These are phyloP conservation scores for Bufotes viridis DNA, from an alignment of 2,797 vertebrate species.

Conservation along the genomic window DNA sequence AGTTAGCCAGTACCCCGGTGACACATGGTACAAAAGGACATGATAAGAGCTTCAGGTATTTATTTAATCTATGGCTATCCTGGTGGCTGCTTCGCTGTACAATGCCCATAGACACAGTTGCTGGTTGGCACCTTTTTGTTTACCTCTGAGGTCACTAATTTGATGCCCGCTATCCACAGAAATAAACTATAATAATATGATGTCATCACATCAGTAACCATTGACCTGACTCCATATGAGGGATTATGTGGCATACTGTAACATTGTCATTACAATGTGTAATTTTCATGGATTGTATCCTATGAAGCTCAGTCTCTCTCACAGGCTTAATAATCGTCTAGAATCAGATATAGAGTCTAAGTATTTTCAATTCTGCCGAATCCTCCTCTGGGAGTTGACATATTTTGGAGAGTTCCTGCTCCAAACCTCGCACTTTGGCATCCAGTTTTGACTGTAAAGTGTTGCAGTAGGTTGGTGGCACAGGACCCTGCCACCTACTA, in stretches of 20 bases:
- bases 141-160: too few relatives aligned
- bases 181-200: too few relatives aligned
- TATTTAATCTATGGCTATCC: neutral
- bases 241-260: too few relatives aligned
- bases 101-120: too few relatives aligned
- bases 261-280: neutral
- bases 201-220: too few relatives aligned
- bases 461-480: neutral
- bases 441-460: neutral
- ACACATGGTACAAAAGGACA: neutral
- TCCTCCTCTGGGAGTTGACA: neutral
- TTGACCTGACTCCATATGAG: too few relatives aligned
- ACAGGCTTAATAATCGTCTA: neutral
- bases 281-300: neutral
- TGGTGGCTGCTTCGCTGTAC: neutral
- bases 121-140: too few relatives aligned
- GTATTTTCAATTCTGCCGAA: neutral
- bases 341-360: neutral
- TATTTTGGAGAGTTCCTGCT: neutral
- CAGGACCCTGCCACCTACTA: neutral
- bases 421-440: neutral
- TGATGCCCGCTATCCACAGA: too few relatives aligned
- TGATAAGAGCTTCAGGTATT: neutral
- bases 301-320: neutral
- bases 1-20: neutral